A percentile compares a stretch with the other conserved stretches of the same genome.
These are phyloP conservation scores for Halcyon malimbica DNA, from an alignment of 2,113 vertebrate genomes.

Conservation along the genomic window DNA sequence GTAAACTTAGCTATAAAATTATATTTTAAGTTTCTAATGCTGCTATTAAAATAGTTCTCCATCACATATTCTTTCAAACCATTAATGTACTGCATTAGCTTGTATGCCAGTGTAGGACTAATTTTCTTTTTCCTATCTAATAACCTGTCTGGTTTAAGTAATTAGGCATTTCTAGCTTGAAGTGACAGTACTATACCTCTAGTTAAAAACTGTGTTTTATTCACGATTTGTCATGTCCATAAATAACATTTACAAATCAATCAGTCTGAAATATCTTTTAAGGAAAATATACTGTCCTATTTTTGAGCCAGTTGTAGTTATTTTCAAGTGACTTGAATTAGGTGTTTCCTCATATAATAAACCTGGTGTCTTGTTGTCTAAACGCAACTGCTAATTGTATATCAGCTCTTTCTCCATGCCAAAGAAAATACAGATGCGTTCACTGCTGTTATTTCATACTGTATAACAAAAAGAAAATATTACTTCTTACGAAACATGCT, in stretches of 20 bases:
- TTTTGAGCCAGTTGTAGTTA: slow-evolving; percentile 13
- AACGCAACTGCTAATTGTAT: slow-evolving; percentile 68
- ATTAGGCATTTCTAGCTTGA: slow-evolving; percentile 8
- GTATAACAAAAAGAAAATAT: slow-evolving; percentile 58
- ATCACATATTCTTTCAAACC: slow-evolving; percentile 15
- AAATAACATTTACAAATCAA: background rate
- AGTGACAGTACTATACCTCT: background rate
- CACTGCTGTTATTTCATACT: slow-evolving; percentile 42
- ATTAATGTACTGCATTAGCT: background rate
- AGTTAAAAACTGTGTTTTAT: background rate
- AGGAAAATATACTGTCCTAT: background rate
- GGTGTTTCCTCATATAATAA: slow-evolving; percentile 30
- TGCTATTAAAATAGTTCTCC: background rate
- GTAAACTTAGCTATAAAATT: background rate
- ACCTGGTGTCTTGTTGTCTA: slow-evolving; percentile 52
- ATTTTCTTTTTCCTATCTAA: background rate
- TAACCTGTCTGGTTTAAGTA: slow-evolving; percentile 25
- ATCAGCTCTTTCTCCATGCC: slow-evolving; percentile 18
- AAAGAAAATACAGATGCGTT: slow-evolving; percentile 46
- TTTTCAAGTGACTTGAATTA: slow-evolving; percentile 21
- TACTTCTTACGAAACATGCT: slow-evolving; percentile 60
- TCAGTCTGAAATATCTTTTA: slow-evolving; percentile 15
- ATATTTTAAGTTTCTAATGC: background rate
- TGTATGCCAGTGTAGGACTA: background rate
- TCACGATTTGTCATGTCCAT: background rate